phyloP scores from a whole-genome alignment of 2,113 vertebrate species.

The Labeo catla region DNA sequence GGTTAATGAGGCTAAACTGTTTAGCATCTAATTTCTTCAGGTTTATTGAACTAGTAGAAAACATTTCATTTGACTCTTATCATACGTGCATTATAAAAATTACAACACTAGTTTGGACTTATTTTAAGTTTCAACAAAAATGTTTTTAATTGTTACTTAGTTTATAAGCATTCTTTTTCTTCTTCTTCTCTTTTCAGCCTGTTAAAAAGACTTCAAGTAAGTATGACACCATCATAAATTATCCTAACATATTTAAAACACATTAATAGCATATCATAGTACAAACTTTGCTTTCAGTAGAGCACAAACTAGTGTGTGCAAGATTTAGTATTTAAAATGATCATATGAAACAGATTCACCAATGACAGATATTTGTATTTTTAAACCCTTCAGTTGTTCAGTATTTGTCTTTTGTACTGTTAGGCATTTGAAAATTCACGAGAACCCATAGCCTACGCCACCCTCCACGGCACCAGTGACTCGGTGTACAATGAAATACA shows the following conservation, averaged over 20 bases:
- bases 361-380: not conserved
- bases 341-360: not conserved
- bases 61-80: not conserved
- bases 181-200: not conserved
- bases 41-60: not conserved
- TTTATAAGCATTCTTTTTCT: not conserved
- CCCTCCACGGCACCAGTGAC: conserved; percentile 11
- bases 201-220: conserved; percentile 10
- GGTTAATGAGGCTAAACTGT: not conserved
- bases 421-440: not conserved
- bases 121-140: not conserved
- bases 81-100: not conserved
- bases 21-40: not conserved
- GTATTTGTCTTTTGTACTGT: not conserved
- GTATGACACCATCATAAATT: not conserved
- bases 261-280: not conserved
- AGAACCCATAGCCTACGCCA: not conserved
- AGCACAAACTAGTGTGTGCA: not conserved
- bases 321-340: not conserved
- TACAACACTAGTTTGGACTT: not conserved
- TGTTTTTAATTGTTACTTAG: too few relatives aligned
- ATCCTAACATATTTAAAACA: not conserved
- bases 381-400: not conserved
- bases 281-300: not conserved
- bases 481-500: conserved; percentile 11